Evolutionary conservation across 2,113 vertebrate species (phyloP), one percentile per base, ranked within the genome.

Genomic region (Girardinichthys multiradiatus): DNA sequence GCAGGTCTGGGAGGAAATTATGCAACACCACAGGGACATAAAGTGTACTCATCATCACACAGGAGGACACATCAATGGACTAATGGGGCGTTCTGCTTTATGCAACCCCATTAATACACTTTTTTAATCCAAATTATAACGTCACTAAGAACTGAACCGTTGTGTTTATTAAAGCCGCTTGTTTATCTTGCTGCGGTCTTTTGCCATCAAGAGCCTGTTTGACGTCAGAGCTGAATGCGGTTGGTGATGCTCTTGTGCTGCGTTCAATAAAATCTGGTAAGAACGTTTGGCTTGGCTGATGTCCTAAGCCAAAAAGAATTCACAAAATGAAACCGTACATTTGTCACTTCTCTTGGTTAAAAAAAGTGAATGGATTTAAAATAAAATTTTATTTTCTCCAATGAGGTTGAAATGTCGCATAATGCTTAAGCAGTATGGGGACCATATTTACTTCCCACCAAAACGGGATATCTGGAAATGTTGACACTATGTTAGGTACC

Each of bases 211-310:
- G 73, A 76, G 26, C 69, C 68, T 51, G 77, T 84, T 82, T 86
- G 84, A 92, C 90, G 91, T 92, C 88, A 89, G 68, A 88, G 62
- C 48, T 51, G 37, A 79, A 81, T 85, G 86, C 84, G 73, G 86
- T 72, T 62, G 63, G 67, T 81, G 84, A 88, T 79, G 84, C 80
- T 82, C 33, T 57, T 9, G 3, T 72, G 90, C 26, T 81, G 70
- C 86, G 11, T 91, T 87, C 69, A 64, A 0, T 39, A 24, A 26
- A 0, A 27, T 58, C 51, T 73, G 51, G 89, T 66, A 85, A 71
- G 0, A 27, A 70, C 4, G 8, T 0, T 0, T 45, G 7, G 17
- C 35, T 17, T 1, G 30, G 8, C 68, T 58, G 4, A 21, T 42
- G 24, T 62, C 45, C 2, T 10, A 30, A 59, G 26, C 4, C 27